phyloP scores from a whole-genome alignment of 2,888 invertebrate genomes.

The Machimus atricapillus region DNA sequence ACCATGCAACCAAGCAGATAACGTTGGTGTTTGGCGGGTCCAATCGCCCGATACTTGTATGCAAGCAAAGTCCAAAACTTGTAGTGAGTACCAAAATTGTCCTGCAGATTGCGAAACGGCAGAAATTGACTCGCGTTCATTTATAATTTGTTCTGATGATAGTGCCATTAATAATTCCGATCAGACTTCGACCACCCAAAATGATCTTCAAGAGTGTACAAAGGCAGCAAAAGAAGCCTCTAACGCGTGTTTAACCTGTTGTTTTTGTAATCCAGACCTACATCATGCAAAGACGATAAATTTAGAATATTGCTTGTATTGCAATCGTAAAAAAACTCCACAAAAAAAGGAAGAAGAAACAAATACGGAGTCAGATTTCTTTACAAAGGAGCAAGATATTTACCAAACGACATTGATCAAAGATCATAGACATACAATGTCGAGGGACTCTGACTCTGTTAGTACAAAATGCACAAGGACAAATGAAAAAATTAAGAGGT shows the following conservation, averaged over 20 bases:
- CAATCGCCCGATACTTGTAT: slow-evolving; percentile 45
- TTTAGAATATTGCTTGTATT: slow-evolving; percentile 37
- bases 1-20: not conserved
- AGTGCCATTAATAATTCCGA: slow-evolving; percentile 9
- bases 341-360: slow-evolving; percentile 41
- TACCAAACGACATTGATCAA: slow-evolving; percentile 47
- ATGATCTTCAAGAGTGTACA: not conserved
- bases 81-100: not conserved
- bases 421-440: slow-evolving; percentile 48
- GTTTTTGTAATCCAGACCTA: slow-evolving; percentile 49
- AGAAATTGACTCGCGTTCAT: slow-evolving; percentile 39
- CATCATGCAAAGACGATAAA: slow-evolving; percentile 36
- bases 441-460: slow-evolving; percentile 47
- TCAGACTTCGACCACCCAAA: not conserved
- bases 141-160: slow-evolving; percentile 38
- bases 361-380: slow-evolving; percentile 44
- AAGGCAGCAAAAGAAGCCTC: not conserved
- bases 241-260: slow-evolving; percentile 43
- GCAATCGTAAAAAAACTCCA: slow-evolving; percentile 43
- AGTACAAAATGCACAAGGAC: slow-evolving; percentile 48
- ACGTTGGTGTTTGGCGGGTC: slow-evolving; percentile 40
- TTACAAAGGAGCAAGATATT: slow-evolving; percentile 37
- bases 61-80: slow-evolving; percentile 35
- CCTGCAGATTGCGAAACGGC: not conserved
- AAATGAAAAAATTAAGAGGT: slow-evolving; percentile 47